Evolutionary conservation across 2,888 invertebrate species (phyloP).

Genomic region (Endotricha flammealis): DNA sequence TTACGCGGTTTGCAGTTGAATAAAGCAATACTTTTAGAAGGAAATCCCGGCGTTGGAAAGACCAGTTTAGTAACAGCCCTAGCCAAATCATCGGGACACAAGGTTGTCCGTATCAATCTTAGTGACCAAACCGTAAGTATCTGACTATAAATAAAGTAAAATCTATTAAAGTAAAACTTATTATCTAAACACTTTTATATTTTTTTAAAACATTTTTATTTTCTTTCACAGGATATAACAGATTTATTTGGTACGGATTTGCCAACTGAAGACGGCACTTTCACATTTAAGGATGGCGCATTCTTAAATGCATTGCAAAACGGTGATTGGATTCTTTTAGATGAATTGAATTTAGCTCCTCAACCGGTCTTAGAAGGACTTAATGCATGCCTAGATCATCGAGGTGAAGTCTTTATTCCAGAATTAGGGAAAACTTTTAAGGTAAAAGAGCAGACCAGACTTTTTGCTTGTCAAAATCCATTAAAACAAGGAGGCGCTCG

Average conservation of each 20-base stretch:
- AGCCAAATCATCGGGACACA: constrained; percentile 89
- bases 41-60: constrained; percentile 98
- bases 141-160: not conserved
- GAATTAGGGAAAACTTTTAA: constrained; percentile 93
- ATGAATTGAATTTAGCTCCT: constrained; percentile 98
- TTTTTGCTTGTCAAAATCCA: constrained; percentile 99
- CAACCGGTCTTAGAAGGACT: constrained; percentile 99
- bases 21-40: constrained; percentile 96
- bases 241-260: constrained; percentile 99
- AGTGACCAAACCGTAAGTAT: constrained; percentile 96
- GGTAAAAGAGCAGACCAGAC: constrained; percentile 85
- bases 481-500: constrained; percentile 96
- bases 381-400: constrained; percentile 98
- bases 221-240: constrained; percentile 86
- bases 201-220: constrained; percentile 6
- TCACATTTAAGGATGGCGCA: constrained; percentile 98
- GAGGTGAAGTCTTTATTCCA: constrained; percentile 96
- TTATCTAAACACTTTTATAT: constrained; percentile 6
- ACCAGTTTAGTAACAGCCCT: constrained; percentile 95
- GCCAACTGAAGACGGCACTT: constrained; percentile 95
- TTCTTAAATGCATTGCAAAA: constrained; percentile 93
- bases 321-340: constrained; percentile 97
- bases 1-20: constrained; percentile 93
- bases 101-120: constrained; percentile 94
- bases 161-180: not conserved